Percentiles rank a stretch among this genome's conserved stretches.
These are phyloP conservation scores for Brachymystax lenok DNA, from an alignment of 2,797 vertebrate species.

Conservation along the genomic window DNA sequence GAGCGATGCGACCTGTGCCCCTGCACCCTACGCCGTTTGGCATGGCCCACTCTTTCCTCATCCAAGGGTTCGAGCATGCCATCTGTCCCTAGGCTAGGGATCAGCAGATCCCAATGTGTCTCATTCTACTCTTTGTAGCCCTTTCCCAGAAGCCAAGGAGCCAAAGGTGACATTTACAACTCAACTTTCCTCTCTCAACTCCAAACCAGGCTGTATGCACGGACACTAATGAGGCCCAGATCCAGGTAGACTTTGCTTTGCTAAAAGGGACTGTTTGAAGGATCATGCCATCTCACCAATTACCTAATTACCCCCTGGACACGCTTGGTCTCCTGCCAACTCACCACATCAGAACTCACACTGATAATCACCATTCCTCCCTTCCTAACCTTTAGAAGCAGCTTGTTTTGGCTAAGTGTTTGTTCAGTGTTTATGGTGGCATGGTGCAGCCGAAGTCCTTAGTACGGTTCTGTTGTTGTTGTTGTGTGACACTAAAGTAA, in stretches of 20 bases:
- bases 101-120: conserved; percentile 47
- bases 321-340: too few species aligned
- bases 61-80: conserved; percentile 59
- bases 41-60: conserved; percentile 65
- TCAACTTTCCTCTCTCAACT: conserved; percentile 51
- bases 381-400: too few species aligned
- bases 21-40: conserved; percentile 63
- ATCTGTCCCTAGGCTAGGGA: conserved; percentile 69
- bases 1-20: conserved; percentile 59
- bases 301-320: neutral
- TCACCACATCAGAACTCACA: too few species aligned
- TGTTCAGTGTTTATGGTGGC: too few species aligned
- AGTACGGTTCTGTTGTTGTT: too few species aligned
- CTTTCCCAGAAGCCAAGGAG: conserved; percentile 43
- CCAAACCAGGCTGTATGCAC: conserved; percentile 37
- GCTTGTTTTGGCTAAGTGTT: too few species aligned
- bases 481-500: too few species aligned
- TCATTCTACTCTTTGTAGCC: conserved; percentile 35
- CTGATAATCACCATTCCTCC: too few species aligned
- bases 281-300: neutral
- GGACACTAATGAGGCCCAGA: conserved; percentile 37
- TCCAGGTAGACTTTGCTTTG: conserved; percentile 23
- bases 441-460: too few species aligned
- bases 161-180: conserved; percentile 68
- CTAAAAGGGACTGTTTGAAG: conserved; percentile 5